A percentile compares a stretch with the other conserved stretches of the same genome.
Conservation (phyloP, 2,113 vertebrate genomes). For the Anhinga rufa region DNA sequence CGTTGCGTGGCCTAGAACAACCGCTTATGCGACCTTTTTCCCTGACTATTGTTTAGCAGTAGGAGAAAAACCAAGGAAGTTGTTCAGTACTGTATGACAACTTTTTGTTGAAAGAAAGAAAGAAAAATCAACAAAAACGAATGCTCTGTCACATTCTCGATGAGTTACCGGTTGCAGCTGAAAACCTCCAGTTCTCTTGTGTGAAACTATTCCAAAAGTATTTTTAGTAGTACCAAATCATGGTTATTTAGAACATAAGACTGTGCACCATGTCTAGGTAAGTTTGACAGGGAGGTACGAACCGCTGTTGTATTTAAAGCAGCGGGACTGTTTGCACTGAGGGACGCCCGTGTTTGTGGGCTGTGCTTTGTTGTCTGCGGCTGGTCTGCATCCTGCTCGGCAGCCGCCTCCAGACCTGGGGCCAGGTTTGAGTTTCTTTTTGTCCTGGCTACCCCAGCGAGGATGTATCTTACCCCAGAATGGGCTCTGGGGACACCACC, state of each 20-base stretch:
- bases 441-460: too few relatives aligned
- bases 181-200: neutral
- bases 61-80: neutral
- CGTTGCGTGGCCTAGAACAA: too few relatives aligned
- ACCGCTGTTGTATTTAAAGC: neutral
- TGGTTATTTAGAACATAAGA: neutral
- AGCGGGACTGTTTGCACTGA: neutral
- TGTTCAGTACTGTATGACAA: too few relatives aligned
- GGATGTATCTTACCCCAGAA: too few relatives aligned
- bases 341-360: neutral
- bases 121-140: too few relatives aligned
- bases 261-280: too few relatives aligned
- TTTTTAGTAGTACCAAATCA: neutral
- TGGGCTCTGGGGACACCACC: too few relatives aligned
- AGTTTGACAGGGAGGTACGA: neutral
- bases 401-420: too few relatives aligned
- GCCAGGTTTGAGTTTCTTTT: too few relatives aligned
- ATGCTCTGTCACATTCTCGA: neutral
- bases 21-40: neutral
- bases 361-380: too few relatives aligned
- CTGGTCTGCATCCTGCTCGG: neutral
- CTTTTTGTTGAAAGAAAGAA: neutral
- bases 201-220: neutral
- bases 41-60: neutral
- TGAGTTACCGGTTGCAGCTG: neutral